Evolutionary conservation across 2,113 vertebrate genomes (phyloP).

Genomic region (Eleginops maclovinus): DNA sequence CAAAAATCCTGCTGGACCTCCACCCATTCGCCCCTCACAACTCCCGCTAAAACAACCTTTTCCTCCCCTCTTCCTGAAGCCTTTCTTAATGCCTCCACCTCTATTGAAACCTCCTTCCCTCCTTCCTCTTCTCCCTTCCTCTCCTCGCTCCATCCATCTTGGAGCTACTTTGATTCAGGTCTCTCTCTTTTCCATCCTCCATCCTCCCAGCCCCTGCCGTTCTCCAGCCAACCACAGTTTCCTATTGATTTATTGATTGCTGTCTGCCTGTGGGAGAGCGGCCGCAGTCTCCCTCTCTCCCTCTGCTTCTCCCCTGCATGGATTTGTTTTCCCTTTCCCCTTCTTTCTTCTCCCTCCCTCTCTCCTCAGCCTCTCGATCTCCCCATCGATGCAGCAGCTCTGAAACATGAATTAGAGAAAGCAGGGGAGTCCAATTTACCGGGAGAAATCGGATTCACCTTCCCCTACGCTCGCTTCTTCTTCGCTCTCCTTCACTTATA

Average conservation of each 20-base stretch:
- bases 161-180: slow-evolving; percentile 90
- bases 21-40: slow-evolving; percentile 67
- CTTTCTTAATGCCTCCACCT: slow-evolving; percentile 63
- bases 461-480: slow-evolving; percentile 70
- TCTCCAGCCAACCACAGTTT: slow-evolving; percentile 96
- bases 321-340: slow-evolving; percentile 88
- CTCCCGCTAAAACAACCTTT: slow-evolving; percentile 69
- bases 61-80: slow-evolving; percentile 76
- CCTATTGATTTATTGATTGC: slow-evolving; percentile 98
- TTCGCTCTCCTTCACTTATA: slow-evolving; percentile 55
- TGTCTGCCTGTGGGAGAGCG: slow-evolving; percentile 94
- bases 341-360: slow-evolving; percentile 69
- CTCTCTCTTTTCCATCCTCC: slow-evolving; percentile 89
- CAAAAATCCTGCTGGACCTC: slow-evolving; percentile 49
- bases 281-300: slow-evolving; percentile 89
- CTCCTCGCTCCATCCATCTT: slow-evolving; percentile 92
- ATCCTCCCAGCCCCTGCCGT: slow-evolving; percentile 78
- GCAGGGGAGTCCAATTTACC: slow-evolving; percentile 90
- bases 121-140: slow-evolving; percentile 82
- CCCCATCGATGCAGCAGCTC: slow-evolving; percentile 83
- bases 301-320: slow-evolving; percentile 88
- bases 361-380: slow-evolving; percentile 83
- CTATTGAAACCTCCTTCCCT: slow-evolving; percentile 84
- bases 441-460: slow-evolving; percentile 82
- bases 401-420: slow-evolving; percentile 91